Percentiles rank a stretch among this genome's conserved stretches.
These are phyloP conservation scores for Protobothrops flavoviridis DNA, from an alignment of 2,113 vertebrate genomes.

Conservation along the genomic window DNA sequence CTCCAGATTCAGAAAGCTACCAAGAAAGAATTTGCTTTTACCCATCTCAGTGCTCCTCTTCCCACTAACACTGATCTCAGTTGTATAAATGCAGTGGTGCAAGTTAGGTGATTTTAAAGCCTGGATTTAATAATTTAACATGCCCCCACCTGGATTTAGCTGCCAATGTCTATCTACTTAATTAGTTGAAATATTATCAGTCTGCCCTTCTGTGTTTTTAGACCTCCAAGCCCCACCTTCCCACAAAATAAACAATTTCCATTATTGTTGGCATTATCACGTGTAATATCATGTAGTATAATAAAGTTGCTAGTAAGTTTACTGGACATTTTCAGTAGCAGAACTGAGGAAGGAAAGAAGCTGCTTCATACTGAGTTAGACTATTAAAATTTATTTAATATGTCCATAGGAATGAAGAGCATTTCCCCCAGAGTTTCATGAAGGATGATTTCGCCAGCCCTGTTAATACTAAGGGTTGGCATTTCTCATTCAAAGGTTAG, in stretches of 20 bases:
- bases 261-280: not conserved
- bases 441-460: not conserved
- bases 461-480: not conserved
- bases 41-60: not conserved
- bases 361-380: not conserved
- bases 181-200: not conserved
- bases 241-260: not conserved
- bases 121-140: not conserved
- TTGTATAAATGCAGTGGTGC: not conserved
- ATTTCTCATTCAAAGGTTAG: not conserved
- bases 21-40: not conserved
- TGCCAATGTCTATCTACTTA: not conserved
- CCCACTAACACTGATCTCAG: not conserved
- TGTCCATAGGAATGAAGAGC: not conserved
- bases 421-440: not conserved
- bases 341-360: not conserved
- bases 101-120: not conserved
- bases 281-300: not conserved
- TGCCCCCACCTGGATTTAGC: not conserved
- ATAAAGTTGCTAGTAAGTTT: not conserved
- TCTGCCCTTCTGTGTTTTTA: not conserved
- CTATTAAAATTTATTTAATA: not conserved
- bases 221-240: not conserved
- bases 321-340: not conserved
- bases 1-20: not conserved